These are phyloP conservation scores for Ephydatia muelleri DNA, from an alignment of 37 sponge, comb jelly and placozoan species.

Conservation along the genomic window DNA sequence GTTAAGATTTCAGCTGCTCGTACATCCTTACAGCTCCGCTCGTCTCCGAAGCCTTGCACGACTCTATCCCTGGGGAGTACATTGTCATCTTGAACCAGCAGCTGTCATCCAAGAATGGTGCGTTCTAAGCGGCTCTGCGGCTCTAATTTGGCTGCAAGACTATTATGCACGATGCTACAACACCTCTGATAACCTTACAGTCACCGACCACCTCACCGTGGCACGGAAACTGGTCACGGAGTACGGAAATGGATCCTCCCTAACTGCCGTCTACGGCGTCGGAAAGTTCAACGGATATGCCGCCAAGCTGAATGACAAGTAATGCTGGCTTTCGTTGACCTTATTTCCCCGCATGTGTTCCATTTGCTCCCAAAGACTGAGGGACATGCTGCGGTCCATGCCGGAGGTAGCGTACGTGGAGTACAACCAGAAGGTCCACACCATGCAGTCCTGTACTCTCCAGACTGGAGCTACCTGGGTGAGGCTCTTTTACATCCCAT, in stretches of 20 bases:
- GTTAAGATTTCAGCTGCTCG: no score
- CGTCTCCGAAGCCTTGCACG: slow-evolving; percentile 8
- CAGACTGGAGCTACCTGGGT: slow-evolving; percentile 45
- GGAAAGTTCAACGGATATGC: slow-evolving; percentile 42
- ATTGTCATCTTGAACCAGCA: slow-evolving; percentile 25
- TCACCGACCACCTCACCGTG: neutral
- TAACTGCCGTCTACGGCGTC: slow-evolving; percentile 2
- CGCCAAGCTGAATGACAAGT: slow-evolving; percentile 43
- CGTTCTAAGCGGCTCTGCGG: no score
- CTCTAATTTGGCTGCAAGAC: neutral
- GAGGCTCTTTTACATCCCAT: neutral
- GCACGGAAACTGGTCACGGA: slow-evolving; percentile 9
- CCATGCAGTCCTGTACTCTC: slow-evolving; percentile 15
- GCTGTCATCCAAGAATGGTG: slow-evolving; percentile 11
- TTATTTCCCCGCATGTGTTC: no score
- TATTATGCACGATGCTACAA: neutral
- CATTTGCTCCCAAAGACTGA: slow-evolving; percentile 15
- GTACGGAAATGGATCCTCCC: slow-evolving; percentile 17
- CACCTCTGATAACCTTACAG: neutral
- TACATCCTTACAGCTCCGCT: slow-evolving; percentile 53
- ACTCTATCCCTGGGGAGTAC: slow-evolving; percentile 44
- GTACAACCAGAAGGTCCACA: slow-evolving; percentile 36
- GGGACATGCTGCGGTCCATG: slow-evolving; percentile 34
- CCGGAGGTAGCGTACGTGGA: slow-evolving; percentile 46
- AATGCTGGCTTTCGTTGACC: no score